Base-by-base conservation (phyloP, 1,140 invertebrate genomes). In the Argopecten irradians region DNA sequence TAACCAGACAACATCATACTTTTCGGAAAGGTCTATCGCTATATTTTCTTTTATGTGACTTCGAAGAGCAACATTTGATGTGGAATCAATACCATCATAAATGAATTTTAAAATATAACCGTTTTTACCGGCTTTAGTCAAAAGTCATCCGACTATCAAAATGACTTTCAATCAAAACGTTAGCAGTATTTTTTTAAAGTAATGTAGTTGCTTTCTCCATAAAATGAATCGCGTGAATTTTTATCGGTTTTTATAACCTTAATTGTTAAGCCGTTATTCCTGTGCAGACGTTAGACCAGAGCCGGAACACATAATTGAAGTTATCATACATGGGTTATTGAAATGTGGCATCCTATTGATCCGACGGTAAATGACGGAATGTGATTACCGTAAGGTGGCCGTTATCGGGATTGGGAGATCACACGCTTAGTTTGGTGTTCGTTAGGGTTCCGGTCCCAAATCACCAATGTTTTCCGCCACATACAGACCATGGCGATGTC, bases 401-500 rank as follows among this genome's bases (percentile, higher is more conserved):
- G 55, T 71, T 71, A 71, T 71, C 55, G 55, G 55, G 55, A 71
- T 71, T 28, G 22, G 5, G 55, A 71, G 55, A 71, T 71, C 55
- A 71, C 55, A 71, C 55, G 55, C 55, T 71, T 71, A 71, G 55
- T 71, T 71, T 71, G 55, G 55, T n/a, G 55, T 71, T 71, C 22
- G 55, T 71, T 71, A 71, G n/a, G 22, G 55, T 71, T 71, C 55
- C 55, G 55, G 55, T n/a, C 55, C 55, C 55, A 71, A 71, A 71
- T 71, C n/a, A 71, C 55, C n/a, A 1, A 28, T 71, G 55, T 22
- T 28, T 71, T 71, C 55, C 55, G 55, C 55, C 55, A 71, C n/a
- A 71, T n/a, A 71, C 55, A 71, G 55, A n/a, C n/a, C 55, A 3
- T 22, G n/a, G 55, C 16, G 55, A 5, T 71, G 55, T 71, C n/a